Evolutionary conservation across 2,888 invertebrate species (phyloP).

Genomic region (Dioctria linearis): DNA sequence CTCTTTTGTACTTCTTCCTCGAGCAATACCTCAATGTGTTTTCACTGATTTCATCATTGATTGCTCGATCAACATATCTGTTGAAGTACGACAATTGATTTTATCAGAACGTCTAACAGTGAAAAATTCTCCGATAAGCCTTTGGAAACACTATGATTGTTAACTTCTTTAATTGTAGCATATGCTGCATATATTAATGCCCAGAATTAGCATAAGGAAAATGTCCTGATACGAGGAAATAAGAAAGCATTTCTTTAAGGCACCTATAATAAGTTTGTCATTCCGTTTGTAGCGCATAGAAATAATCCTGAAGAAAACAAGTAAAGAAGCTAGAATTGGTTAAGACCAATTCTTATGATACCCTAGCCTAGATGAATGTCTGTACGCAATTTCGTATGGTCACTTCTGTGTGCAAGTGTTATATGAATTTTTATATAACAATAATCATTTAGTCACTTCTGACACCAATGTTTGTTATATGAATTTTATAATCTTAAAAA

Average conservation of each 20-base stretch:
- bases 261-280: too few species aligned
- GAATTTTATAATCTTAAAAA: too few species aligned
- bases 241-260: constrained; percentile 67
- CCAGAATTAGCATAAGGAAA: background rate
- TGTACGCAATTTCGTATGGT: too few species aligned
- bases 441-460: too few species aligned
- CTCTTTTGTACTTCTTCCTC: constrained; percentile 67
- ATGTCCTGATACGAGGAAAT: constrained; percentile 54
- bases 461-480: too few species aligned
- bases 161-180: constrained; percentile 12
- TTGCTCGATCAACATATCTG: constrained; percentile 63
- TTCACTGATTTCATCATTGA: constrained; percentile 61
- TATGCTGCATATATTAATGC: background rate
- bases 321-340: too few species aligned
- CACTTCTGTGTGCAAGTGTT: too few species aligned
- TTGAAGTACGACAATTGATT: constrained; percentile 65
- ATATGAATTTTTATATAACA: too few species aligned
- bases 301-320: too few species aligned
- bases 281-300: too few species aligned
- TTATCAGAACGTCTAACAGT: constrained; percentile 65
- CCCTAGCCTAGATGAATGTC: too few species aligned
- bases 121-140: constrained; percentile 59
- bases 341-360: too few species aligned
- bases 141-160: constrained; percentile 4
- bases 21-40: constrained; percentile 61